A percentile compares a stretch with the other conserved stretches of the same genome.
These are phyloP conservation scores for Zosterops borbonicus DNA, from an alignment of 2,113 vertebrate species.

Conservation along the genomic window DNA sequence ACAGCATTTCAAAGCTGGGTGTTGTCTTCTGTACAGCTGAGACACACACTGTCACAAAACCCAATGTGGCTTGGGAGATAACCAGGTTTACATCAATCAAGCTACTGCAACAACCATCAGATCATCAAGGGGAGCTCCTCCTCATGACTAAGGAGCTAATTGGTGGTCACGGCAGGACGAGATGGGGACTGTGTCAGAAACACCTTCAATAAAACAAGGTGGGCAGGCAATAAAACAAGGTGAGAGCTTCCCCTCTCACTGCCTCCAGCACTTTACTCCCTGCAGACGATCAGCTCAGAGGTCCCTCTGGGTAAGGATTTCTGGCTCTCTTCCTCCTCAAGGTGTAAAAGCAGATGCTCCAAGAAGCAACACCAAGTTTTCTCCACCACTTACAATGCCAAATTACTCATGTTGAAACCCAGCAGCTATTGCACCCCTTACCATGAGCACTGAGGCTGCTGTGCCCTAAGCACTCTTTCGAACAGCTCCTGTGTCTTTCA, in stretches of 20 bases:
- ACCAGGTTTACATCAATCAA: neutral
- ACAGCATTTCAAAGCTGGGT: neutral
- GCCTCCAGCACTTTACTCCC: neutral
- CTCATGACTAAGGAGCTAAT: accelerated
- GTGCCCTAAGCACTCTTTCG: neutral
- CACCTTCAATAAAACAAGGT: neutral
- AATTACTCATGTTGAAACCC: neutral
- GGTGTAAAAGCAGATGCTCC: neutral
- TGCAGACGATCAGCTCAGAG: neutral
- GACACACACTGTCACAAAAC: neutral
- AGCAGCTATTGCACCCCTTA: neutral
- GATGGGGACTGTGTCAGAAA: neutral
- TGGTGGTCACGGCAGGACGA: accelerated
- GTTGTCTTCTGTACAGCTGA: neutral
- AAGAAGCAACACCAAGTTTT: neutral
- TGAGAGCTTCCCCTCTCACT: neutral
- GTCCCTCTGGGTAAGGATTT: neutral
- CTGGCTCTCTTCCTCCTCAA: neutral
- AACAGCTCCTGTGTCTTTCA: neutral
- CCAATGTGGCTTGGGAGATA: neutral
- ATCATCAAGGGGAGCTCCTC: neutral
- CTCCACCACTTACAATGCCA: neutral
- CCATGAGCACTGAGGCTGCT: neutral
- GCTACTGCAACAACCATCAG: neutral
- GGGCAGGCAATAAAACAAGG: neutral